Conservation (phyloP, 2,113 vertebrate species). For the Gorsachius goisagi region DNA sequence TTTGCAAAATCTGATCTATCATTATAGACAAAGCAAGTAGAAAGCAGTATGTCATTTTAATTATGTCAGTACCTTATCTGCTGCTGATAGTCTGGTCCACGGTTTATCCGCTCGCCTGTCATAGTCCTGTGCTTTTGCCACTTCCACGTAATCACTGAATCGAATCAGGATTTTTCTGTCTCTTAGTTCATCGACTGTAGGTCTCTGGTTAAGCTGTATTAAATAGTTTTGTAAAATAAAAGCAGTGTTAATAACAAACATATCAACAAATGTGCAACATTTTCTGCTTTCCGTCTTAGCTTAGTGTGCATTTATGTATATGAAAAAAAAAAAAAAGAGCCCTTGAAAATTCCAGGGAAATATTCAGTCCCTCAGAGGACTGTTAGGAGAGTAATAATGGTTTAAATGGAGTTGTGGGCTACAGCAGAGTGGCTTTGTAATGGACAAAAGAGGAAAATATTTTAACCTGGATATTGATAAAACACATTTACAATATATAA, state of each 20-base stretch:
- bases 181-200: constrained; percentile 93
- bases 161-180: constrained; percentile 98
- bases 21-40: neutral
- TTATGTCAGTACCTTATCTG: constrained; percentile 85
- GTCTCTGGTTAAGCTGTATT: constrained; percentile 92
- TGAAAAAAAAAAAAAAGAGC: neutral
- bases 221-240: neutral
- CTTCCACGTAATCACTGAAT: constrained; percentile 98
- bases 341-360: neutral
- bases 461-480: neutral
- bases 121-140: constrained; percentile 98
- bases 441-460: neutral
- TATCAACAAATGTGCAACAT: neutral
- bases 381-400: neutral
- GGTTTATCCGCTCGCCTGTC: constrained; percentile 96
- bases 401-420: neutral
- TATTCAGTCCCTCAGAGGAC: neutral
- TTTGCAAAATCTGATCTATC: neutral
- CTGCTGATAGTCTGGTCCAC: constrained; percentile 94
- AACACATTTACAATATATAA: neutral
- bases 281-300: neutral
- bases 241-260: neutral
- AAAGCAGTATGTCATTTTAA: neutral
- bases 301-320: neutral
- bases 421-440: neutral